These are phyloP conservation scores for Lasiurus cinereus DNA, from an alignment of 2,113 vertebrate species.

Conservation along the genomic window DNA sequence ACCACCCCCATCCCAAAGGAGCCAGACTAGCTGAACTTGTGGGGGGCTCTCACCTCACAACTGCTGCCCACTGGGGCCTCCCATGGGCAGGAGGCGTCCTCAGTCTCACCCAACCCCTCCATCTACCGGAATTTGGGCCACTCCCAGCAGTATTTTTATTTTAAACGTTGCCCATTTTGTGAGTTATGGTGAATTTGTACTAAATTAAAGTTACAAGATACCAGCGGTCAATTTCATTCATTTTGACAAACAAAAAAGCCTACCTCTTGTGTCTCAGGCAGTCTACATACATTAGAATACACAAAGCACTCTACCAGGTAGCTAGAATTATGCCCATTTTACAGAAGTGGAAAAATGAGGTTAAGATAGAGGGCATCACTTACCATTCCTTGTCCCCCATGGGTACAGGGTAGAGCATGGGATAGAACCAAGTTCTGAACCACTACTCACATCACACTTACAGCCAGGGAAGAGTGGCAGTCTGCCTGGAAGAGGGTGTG, in stretches of 20 bases:
- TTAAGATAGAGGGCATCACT: background rate
- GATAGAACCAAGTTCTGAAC: background rate
- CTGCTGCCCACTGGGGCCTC: background rate
- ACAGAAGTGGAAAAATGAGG: background rate
- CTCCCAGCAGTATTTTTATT: slow-evolving; percentile 78
- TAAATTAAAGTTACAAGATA: slow-evolving; percentile 79
- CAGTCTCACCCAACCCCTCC: background rate
- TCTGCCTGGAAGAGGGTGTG: background rate
- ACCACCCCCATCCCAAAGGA: background rate
- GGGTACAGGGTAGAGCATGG: background rate
- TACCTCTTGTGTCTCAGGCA: background rate
- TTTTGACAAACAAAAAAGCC: background rate
- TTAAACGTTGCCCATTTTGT: slow-evolving; percentile 76
- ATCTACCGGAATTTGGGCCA: slow-evolving; percentile 59
- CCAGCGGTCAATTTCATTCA: slow-evolving; percentile 28
- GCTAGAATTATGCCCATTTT: background rate
- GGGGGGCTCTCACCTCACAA: background rate
- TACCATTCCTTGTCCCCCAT: background rate
- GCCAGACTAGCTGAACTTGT: background rate
- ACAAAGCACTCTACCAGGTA: background rate
- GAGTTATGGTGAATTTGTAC: slow-evolving; percentile 78
- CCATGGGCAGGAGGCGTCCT: slow-evolving; percentile 5
- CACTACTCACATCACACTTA: background rate
- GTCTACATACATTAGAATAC: background rate
- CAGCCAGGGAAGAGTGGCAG: background rate